Base-by-base conservation (phyloP, 2,888 invertebrate species). In the Hydriomena furcata region DNA sequence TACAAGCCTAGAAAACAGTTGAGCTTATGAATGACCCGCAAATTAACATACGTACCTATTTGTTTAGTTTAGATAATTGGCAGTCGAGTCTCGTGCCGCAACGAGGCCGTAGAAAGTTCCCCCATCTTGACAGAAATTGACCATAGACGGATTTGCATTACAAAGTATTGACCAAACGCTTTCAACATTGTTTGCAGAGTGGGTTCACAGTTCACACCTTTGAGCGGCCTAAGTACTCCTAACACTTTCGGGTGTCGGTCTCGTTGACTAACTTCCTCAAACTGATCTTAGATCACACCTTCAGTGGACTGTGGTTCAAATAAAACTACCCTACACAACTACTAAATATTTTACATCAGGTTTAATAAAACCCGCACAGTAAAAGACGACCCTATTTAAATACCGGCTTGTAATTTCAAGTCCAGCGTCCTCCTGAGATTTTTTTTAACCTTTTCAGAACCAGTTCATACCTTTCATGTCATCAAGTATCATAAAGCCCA, bases 51-150 rank as follows among this genome's bases (percentile, higher is more conserved):
- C 23, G 69, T 17, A 17, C 66, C 74, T 76, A 72, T 79, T 74
- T 79, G 76, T 76, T 70, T 61, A 63, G 67, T 76, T 71, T 62
- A 62, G 67, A 68, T 61, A 68, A 81, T 84, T 82, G 75, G 62
- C 72, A 83, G 74, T 79, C 81, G 62, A 55, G 73, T 63, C 73
- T 66, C 66, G 71, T 73, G 56, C 55, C 55, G 53, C 73, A 84
- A 74, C 65, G 79, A 71, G 85, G 84, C 53, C 84, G 65, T 78
- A 85, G 87, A 88, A 88, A 88, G 87, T 80, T n/a, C 66, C 60
- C 58, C 65, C 74, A 78, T 80, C 76, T 82, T 76, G 73, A 83
- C 84, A 80, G 80, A 77, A 84, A 83, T 84, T 83, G 79, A 79
- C 84, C 81, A 79, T 72, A 77, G 58, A 56, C 43, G 76, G 63